A percentile compares a stretch with the other conserved stretches of the same genome.
phyloP scores from a whole-genome alignment of 64 coral and sea anemone species.

The Astreopora myriophthalma region DNA sequence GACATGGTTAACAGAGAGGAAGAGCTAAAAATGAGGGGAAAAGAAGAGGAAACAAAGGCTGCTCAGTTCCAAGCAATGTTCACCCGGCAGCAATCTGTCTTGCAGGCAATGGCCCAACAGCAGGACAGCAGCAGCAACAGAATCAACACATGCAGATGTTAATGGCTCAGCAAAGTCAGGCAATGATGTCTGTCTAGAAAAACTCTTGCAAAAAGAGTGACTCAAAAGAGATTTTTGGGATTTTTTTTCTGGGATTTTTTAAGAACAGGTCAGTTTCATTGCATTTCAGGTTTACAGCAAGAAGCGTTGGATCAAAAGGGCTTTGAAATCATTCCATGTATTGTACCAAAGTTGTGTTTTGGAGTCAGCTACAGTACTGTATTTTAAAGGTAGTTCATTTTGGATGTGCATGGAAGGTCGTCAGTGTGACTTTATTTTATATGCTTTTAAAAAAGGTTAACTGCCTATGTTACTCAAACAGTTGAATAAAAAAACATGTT shows the following conservation, averaged over 20 bases:
- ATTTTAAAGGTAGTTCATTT: not conserved
- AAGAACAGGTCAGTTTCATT: not conserved
- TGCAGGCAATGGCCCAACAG: slow-evolving; percentile 20
- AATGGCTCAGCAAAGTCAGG: slow-evolving; percentile 38
- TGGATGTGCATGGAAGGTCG: not conserved
- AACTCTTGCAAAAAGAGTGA: not conserved
- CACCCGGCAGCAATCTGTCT: not conserved
- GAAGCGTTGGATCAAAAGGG: not conserved
- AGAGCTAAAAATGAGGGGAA: not conserved
- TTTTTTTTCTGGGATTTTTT: not conserved
- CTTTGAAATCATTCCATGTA: not conserved
- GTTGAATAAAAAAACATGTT: not conserved
- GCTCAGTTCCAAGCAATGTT: not conserved
- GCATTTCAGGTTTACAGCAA: not conserved
- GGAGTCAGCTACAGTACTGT: not conserved
- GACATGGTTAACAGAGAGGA: not conserved
- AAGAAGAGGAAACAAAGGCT: not conserved
- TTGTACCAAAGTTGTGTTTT: not conserved
- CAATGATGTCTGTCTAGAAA: not conserved
- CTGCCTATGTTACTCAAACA: not conserved
- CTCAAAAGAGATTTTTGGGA: not conserved
- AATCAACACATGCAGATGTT: slow-evolving; percentile 44
- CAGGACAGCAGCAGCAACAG: slow-evolving; percentile 16
- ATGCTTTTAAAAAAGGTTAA: not conserved
- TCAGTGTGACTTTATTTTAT: not conserved